These are phyloP conservation scores for Emys orbicularis DNA, from an alignment of 2,797 vertebrate genomes.

Conservation along the genomic window DNA sequence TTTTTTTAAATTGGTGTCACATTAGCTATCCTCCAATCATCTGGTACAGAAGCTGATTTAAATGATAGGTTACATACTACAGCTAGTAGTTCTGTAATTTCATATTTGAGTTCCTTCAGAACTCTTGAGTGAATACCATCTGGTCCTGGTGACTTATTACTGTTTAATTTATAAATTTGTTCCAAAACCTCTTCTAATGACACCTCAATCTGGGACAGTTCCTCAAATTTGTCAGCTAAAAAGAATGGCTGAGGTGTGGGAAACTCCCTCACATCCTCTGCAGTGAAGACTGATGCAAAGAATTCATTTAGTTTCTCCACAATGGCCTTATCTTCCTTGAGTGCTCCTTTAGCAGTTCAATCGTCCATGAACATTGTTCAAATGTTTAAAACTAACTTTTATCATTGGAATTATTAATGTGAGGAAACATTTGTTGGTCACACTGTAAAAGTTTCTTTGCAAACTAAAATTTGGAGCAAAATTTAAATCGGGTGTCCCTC, in stretches of 20 bases:
- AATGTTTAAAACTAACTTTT: neutral
- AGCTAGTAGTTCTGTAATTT: neutral
- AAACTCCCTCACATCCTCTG: neutral
- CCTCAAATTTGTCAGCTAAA: neutral
- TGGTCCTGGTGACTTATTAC: neutral
- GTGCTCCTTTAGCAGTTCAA: neutral
- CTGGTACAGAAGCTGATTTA: neutral
- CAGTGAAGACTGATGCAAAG: neutral
- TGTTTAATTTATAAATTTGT: neutral
- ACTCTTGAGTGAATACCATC: neutral
- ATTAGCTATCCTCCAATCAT: neutral
- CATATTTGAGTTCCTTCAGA: neutral
- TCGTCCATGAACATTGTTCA: neutral
- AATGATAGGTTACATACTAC: neutral
- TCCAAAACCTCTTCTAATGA: neutral
- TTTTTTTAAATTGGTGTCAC: neutral
- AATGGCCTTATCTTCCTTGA: neutral
- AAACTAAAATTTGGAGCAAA: neutral
- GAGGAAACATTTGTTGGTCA: neutral
- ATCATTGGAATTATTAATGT: neutral
- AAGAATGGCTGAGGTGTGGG: neutral
- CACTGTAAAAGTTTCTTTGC: neutral
- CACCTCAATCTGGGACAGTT: neutral
- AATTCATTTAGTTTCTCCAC: neutral
- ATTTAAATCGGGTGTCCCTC: neutral